These are phyloP conservation scores for Plebejus melissa DNA, from an alignment of 2,888 invertebrate genomes.

Conservation along the genomic window DNA sequence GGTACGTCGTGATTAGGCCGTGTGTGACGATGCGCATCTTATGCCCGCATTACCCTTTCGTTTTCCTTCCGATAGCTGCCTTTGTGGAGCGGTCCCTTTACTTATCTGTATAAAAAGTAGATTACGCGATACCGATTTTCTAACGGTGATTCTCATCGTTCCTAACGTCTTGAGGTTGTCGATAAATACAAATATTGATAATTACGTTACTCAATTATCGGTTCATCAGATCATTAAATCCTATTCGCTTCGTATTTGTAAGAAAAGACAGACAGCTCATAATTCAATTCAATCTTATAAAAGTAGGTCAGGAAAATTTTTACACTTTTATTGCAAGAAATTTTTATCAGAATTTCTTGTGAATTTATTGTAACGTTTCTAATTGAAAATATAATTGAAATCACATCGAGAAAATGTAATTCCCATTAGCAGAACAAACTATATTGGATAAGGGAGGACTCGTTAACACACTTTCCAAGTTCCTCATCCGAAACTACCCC, in stretches of 20 bases:
- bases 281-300: neutral
- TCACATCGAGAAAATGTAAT: constrained; percentile 56
- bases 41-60: constrained; percentile 79
- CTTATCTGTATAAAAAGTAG: constrained; percentile 61
- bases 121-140: constrained; percentile 68
- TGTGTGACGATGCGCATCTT: constrained; percentile 79
- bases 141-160: constrained; percentile 41
- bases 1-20: constrained; percentile 71
- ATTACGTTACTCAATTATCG: neutral
- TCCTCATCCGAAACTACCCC: constrained; percentile 68
- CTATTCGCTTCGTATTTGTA: neutral
- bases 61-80: constrained; percentile 77
- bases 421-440: constrained; percentile 65
- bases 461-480: constrained; percentile 75
- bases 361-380: neutral
- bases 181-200: constrained; percentile 30
- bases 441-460: constrained; percentile 54
- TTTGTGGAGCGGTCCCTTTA: constrained; percentile 61
- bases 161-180: constrained; percentile 41
- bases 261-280: neutral
- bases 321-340: neutral
- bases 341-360: constrained; percentile 12
- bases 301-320: neutral
- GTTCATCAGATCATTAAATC: neutral
- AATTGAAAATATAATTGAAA: constrained; percentile 43